These are phyloP conservation scores for Phoenicopterus ruber DNA, from an alignment of 2,113 vertebrate genomes.

Conservation along the genomic window DNA sequence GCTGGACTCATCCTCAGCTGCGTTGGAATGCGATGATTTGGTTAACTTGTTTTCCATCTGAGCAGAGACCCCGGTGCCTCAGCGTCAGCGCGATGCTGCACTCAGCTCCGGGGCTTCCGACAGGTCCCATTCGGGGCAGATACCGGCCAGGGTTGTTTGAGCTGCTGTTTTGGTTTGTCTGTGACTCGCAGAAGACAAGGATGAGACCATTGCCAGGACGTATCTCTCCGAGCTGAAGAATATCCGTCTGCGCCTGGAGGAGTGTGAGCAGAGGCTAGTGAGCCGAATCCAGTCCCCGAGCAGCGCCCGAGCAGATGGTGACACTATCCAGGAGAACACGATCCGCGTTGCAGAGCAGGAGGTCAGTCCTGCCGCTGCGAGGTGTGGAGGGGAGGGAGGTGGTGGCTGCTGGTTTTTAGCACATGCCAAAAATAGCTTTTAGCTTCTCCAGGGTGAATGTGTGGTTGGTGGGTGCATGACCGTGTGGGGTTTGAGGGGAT, in stretches of 20 bases:
- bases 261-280: slow-evolving; percentile 85
- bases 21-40: background rate
- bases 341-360: slow-evolving; percentile 87
- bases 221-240: slow-evolving; percentile 89
- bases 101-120: rapidly evolving
- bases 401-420: background rate
- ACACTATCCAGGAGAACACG: slow-evolving; percentile 72
- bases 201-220: slow-evolving; percentile 84
- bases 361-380: slow-evolving; percentile 69
- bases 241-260: slow-evolving; percentile 81
- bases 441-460: background rate
- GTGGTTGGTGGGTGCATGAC: background rate
- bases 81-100: rapidly evolving
- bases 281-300: slow-evolving; percentile 77
- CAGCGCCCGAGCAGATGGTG: slow-evolving; percentile 61
- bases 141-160: rapidly evolving
- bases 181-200: slow-evolving; percentile 86
- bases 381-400: background rate
- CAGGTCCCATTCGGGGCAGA: background rate
- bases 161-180: background rate
- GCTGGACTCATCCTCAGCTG: background rate
- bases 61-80: background rate
- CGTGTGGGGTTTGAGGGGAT: background rate
- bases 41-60: background rate
- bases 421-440: background rate